Base-by-base conservation (phyloP, 1,140 invertebrate species). In the Leptinotarsa lineolata region DNA sequence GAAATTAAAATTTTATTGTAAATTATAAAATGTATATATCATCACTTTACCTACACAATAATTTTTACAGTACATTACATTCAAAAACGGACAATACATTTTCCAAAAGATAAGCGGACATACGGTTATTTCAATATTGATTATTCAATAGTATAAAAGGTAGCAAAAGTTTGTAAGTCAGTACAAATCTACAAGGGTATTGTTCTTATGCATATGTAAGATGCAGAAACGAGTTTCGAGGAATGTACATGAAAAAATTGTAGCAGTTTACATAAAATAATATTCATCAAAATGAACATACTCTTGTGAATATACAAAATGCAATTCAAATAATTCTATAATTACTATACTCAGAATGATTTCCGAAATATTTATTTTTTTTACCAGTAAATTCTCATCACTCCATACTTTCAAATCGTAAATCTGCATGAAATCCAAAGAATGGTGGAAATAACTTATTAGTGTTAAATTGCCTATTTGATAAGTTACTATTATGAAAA, bases 21-120 rank as follows among this genome's bases (percentile, higher is more conserved):
- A 22, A 65, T 65, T 65, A 39, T 65, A 65, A 65, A 65, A 65
- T 65, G 22, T 65, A 65, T 65, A 65, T 65, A 65, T 54, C 48
- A 65, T 65, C 39, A 65, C 39, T 65, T 65, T 65, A 65, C 63
- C 39, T 65, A 65, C 39, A 65, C 63, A 65, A 65, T 39, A 65
- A 65, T 65, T 65, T 30, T n/a, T 39, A 30, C 22, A 22, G 24
- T 65, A 61, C 18, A 61, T 4, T 61, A 61, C 60, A 61, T 20
- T 21, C 60, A 21, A 65, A 54, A 54, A 54, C 39, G 63, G 63
- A 65, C 63, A 65, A 22, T 65, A 65, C 63, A 30, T 24, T 65
- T 20, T 22, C 20, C 20, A 21, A 61, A 20, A 18, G n/a, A 21
- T 61, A 61, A 61, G 60, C 60, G 20, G 63, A 65, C 39, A 65